Base-by-base conservation (phyloP, 2,113 vertebrate species). In the Haplochromis vanheusdeni region DNA sequence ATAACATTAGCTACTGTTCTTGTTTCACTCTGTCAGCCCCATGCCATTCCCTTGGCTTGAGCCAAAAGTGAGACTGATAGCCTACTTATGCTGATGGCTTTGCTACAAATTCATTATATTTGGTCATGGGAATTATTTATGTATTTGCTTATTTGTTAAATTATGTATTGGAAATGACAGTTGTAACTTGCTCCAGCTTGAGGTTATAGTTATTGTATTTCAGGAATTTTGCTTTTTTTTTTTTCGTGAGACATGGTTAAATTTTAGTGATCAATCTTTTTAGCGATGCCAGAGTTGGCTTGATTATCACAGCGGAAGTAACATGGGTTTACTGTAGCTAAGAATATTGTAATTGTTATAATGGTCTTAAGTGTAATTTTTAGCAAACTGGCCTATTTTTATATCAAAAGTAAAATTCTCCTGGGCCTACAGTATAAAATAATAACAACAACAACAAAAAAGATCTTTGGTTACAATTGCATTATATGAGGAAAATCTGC, bases 1-100 rank as follows among this genome's bases (percentile, higher is more conserved):
- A 91, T 95, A 94, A 95, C 94, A 95, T 95, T 95, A 93, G 94
- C 94, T 93, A 91, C 95, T 94, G 94, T 94, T 95, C 91, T 87
- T 93, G 94, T 94, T 95, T 94, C 93, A 91, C 93, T 93, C 90
- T 81, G 90, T 94, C 90, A 92, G 91, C 88, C 90, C 54, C 79
- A 93, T 94, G 89, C 91, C 89, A 89, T 93, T 91, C 87, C 82
- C 54, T 35, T 14, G 60, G 79, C 83, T 83, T 14, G 51, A 89
- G 90, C 92, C 93, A 94, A 90, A 89, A 91, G 26, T 42, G 85
- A 91, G 90, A 90, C 85, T 42, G 90, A 91, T 92, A 86, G 68
- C 87, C 80, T 55, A 88, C 84, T 86, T 88, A 89, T 91, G 87
- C 85, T 83, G 90, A 94, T 90, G 85, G 87, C 65, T 81, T 89